phyloP scores from a whole-genome alignment of 2,797 vertebrate genomes.

The Platalea minor region DNA sequence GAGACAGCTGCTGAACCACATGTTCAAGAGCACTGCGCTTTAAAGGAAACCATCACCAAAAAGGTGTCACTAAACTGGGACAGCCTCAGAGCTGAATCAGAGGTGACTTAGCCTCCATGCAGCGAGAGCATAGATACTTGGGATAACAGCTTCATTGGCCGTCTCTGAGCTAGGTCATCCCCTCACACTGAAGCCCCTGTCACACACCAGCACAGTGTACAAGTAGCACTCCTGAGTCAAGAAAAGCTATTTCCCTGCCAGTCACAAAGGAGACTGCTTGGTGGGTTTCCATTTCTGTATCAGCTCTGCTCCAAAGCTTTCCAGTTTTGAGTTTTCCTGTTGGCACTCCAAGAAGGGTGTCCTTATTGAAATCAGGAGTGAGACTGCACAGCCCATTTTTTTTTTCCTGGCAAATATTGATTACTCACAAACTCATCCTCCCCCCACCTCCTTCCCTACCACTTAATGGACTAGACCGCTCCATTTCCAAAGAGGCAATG shows the following conservation, averaged over 20 bases:
- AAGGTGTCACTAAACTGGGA: background rate
- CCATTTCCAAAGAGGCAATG: background rate
- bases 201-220: background rate
- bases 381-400: background rate
- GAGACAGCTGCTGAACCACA: background rate
- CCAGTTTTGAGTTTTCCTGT: background rate
- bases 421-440: background rate
- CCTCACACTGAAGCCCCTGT: background rate
- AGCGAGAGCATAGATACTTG: background rate
- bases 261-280: background rate
- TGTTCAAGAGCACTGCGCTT: background rate
- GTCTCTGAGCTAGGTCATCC: background rate
- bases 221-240: background rate
- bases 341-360: background rate
- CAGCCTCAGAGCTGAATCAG: background rate
- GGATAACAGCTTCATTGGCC: background rate
- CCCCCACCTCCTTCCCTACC: background rate
- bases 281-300: background rate
- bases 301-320: background rate
- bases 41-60: background rate
- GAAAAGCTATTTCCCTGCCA: background rate
- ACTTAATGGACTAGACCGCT: background rate
- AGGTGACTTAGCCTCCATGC: background rate
- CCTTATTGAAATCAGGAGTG: background rate
- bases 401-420: background rate